Conservation (phyloP, 2,113 vertebrate genomes). For the Natator depressus region DNA sequence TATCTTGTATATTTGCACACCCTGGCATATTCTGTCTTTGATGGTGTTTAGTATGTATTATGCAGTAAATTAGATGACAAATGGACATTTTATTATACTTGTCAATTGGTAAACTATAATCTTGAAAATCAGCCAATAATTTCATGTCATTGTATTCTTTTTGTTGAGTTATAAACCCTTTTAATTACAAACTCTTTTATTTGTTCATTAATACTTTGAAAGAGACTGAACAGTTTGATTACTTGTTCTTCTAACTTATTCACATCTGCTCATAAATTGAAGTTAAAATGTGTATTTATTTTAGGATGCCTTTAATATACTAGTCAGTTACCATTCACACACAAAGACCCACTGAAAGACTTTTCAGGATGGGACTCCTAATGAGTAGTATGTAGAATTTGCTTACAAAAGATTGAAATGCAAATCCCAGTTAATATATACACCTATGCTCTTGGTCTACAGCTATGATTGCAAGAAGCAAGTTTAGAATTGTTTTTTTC, state of each 20-base stretch:
- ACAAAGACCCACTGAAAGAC: neutral
- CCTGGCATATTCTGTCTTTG: neutral
- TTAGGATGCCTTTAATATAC: fast-evolving
- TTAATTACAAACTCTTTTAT: neutral
- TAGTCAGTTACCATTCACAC: neutral
- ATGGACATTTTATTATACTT: neutral
- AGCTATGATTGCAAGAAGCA: neutral
- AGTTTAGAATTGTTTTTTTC: neutral
- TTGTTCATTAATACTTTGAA: neutral
- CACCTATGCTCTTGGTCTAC: neutral
- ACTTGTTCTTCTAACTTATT: neutral
- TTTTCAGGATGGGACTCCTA: neutral
- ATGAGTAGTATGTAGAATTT: neutral
- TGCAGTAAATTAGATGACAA: neutral
- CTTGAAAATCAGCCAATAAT: neutral
- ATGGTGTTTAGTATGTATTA: neutral
- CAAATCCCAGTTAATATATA: neutral
- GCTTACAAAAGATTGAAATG: neutral
- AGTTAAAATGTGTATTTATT: fast-evolving
- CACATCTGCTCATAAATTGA: neutral
- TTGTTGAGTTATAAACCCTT: neutral
- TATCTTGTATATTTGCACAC: neutral
- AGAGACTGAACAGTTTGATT: neutral
- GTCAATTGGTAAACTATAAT: neutral
- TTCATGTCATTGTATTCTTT: neutral